A percentile compares a stretch with the other conserved stretches of the same genome.
phyloP scores from a whole-genome alignment of 2,888 invertebrate species.

The Nezara viridula region DNA sequence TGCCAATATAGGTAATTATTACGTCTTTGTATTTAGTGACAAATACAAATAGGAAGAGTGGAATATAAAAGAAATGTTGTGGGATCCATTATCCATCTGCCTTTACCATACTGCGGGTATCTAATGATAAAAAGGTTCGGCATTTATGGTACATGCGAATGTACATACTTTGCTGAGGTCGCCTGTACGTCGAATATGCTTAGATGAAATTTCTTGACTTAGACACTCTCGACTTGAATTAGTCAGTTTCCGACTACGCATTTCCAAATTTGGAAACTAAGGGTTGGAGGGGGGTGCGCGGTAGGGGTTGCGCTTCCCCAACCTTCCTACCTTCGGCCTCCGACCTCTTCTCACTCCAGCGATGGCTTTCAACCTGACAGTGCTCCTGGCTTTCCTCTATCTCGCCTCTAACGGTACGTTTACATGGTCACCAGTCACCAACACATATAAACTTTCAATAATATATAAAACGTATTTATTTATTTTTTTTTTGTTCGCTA shows the following conservation, averaged over 20 bases:
- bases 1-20: too few species aligned
- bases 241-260: not conserved
- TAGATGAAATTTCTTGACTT: too few species aligned
- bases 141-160: too few species aligned
- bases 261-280: not conserved
- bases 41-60: too few species aligned
- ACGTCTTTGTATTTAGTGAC: too few species aligned
- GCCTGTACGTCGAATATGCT: too few species aligned
- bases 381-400: slow-evolving; percentile 45
- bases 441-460: not conserved
- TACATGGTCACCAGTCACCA: not conserved
- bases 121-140: too few species aligned
- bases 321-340: not conserved
- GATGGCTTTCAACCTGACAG: slow-evolving; percentile 53
- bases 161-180: too few species aligned
- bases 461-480: not conserved
- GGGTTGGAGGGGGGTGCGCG: not conserved
- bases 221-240: too few species aligned
- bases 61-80: too few species aligned
- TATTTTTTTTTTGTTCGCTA: not conserved
- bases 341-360: slow-evolving; percentile 50
- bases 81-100: too few species aligned
- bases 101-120: too few species aligned
- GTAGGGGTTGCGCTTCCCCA: not conserved
- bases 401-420: slow-evolving; percentile 56